phyloP scores from a whole-genome alignment of 2,113 vertebrate genomes.

The Andinoacara biseriatus region DNA sequence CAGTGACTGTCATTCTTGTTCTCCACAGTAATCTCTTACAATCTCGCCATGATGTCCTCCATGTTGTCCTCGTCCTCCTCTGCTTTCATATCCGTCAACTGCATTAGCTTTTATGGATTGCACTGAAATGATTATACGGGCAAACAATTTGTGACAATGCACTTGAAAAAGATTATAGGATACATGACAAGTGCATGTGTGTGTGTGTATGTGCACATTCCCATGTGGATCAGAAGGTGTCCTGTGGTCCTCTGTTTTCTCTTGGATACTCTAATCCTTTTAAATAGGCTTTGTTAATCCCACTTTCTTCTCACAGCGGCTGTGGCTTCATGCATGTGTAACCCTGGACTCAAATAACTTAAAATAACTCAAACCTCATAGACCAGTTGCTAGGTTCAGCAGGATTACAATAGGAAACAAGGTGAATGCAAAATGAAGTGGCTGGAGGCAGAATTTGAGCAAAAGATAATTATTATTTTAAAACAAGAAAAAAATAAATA shows the following conservation, averaged over 20 bases:
- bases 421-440: too few relatives aligned
- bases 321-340: slow-evolving; percentile 40
- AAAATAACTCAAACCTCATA: too few relatives aligned
- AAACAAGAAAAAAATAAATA: too few relatives aligned
- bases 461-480: too few relatives aligned
- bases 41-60: slow-evolving; percentile 12
- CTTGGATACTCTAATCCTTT: slow-evolving; percentile 75
- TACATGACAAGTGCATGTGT: slow-evolving; percentile 25
- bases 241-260: slow-evolving; percentile 68
- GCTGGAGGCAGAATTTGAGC: too few relatives aligned
- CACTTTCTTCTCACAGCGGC: slow-evolving; percentile 62
- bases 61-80: slow-evolving; percentile 29
- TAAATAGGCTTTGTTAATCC: slow-evolving; percentile 78
- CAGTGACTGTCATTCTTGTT: slow-evolving; percentile 31
- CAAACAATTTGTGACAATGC: slow-evolving; percentile 67
- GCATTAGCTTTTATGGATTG: slow-evolving; percentile 54
- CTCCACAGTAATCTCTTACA: slow-evolving; percentile 42
- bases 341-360: too few relatives aligned
- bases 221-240: slow-evolving; percentile 46
- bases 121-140: slow-evolving; percentile 57
- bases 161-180: slow-evolving; percentile 74
- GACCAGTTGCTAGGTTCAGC: too few relatives aligned
- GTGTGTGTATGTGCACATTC: background rate
- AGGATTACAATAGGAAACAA: too few relatives aligned
- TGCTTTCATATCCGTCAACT: slow-evolving; percentile 47